Base-by-base conservation (phyloP, 2,797 vertebrate genomes). In the Pelodytes ibericus region DNA sequence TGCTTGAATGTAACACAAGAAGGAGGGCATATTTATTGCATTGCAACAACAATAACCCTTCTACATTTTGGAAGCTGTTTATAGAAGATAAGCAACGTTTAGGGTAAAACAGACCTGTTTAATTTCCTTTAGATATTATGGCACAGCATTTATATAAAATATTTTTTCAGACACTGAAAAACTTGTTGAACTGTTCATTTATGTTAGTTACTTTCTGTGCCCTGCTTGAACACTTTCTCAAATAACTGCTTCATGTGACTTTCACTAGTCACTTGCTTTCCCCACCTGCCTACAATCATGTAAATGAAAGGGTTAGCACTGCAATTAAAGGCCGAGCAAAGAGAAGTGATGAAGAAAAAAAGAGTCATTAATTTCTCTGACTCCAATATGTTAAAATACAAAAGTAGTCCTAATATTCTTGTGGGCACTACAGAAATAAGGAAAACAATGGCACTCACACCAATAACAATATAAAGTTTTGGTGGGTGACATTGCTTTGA, bases 371-470 rank as follows among this genome's bases (percentile, higher is more conserved):
- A 66, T n/a, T 49, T 41, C 27, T 80, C 13, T 10, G 56, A 49
- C n/a, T 31, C 6, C 56, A 80, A 49, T 41, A 72, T 36, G 8
- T 86, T 69, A 44, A 84, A 83, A 7, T 70, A 3, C 67, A 80
- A n/a, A 30, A 85, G 25, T 67, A 87, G 85, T 69, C 85, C 86
- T 6, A 87, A 61, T 33, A 80, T 3, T 0, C 85, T 77, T 60
- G 89, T 83, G 2, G 90, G 87, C 7, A 90, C 69, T 0, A 87
- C 86, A 0, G 87, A 88, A 36, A 88, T 71, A 31, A 88, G 68
- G 61, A 86, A 91, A 70, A 84, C 70, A 18, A 85, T 69, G 24
- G 85, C 24, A 0, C 83, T 85, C 70, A 85, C 58, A 71, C 81
- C 25, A n/a, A 84, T 71, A 16, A 83, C 26, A 0, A n/a, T 44